Base-by-base conservation (phyloP, 2,113 vertebrate genomes). In the Sardina pilchardus region DNA sequence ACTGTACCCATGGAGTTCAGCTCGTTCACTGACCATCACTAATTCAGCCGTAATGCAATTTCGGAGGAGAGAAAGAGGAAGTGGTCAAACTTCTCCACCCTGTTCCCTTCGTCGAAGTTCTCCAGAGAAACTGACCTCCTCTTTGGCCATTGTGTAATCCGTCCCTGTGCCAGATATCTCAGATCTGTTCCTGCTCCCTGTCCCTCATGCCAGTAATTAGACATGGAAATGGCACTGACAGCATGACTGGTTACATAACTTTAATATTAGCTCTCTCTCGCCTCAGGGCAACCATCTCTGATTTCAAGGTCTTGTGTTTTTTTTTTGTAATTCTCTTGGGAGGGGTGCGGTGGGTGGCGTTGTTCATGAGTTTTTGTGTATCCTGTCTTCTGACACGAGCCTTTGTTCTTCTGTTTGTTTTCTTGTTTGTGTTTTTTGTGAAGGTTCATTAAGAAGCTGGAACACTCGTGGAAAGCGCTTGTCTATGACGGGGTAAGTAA, bases 401-500 rank as follows among this genome's bases (percentile, higher is more conserved):
- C 71, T 78, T 78, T 78, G 26, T 34, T 78, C 34, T 16, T 36
- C 30, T 78, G 30, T 71, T n/a, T 63, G 9, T 84, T 24, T 82
- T 50, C 78, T 50, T 85, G 87, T 85, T 87, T 83, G 5, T 88
- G 86, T 89, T 85, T 85, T 53, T 7, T 87, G 80, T 83, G 71
- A 92, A 99, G 98, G 89, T 96, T 99, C 92, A 98, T 99, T 89
- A 99, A 99, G 93, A 99, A 98, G 90, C 90, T 99, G 94, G 98
- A 99, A 85, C 98, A 99, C 94, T 99, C 98, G 17, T 99, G 98
- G 98, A 99, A 99, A 93, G 98, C 98, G 53, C 96, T 99, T 84
- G 97, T 99, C 91, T 99, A 99, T 88, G 98, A 99, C 90, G 98
- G 98, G 30, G 98, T 99, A 94, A 95, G 97, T 94, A 45, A 82